phyloP scores from a whole-genome alignment of 1,140 invertebrate genomes.

The Olivierus martensii region DNA sequence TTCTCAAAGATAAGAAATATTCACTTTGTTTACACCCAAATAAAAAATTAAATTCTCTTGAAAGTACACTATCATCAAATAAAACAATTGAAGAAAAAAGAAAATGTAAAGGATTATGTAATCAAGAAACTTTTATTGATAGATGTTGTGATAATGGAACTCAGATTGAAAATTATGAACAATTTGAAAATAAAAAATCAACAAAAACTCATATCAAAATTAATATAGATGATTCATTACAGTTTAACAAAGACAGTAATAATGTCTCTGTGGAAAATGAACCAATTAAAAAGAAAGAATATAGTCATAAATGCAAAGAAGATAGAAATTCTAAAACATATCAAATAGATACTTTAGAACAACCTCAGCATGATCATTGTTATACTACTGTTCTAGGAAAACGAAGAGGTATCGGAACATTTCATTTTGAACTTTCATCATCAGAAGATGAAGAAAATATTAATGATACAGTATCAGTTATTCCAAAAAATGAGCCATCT shows the following conservation, averaged over 20 bases:
- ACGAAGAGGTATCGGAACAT: background rate
- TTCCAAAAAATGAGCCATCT: background rate
- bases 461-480: background rate
- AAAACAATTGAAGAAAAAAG: too few species aligned
- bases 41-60: too few species aligned
- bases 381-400: slow-evolving; percentile 10
- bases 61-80: too few species aligned
- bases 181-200: background rate
- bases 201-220: background rate
- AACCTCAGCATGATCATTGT: slow-evolving; percentile 8
- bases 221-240: background rate
- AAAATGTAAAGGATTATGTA: too few species aligned
- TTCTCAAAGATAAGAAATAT: too few species aligned
- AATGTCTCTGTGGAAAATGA: background rate
- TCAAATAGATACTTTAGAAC: background rate
- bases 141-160: too few species aligned
- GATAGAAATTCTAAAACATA: background rate
- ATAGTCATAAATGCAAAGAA: background rate
- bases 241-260: background rate
- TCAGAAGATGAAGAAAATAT: background rate
- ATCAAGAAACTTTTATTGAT: too few species aligned
- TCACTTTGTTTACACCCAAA: too few species aligned
- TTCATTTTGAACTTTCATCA: background rate
- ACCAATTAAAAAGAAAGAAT: background rate
- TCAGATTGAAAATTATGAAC: too few species aligned